phyloP scores from a whole-genome alignment of 2,797 vertebrate species.

The Mus minutoides region DNA sequence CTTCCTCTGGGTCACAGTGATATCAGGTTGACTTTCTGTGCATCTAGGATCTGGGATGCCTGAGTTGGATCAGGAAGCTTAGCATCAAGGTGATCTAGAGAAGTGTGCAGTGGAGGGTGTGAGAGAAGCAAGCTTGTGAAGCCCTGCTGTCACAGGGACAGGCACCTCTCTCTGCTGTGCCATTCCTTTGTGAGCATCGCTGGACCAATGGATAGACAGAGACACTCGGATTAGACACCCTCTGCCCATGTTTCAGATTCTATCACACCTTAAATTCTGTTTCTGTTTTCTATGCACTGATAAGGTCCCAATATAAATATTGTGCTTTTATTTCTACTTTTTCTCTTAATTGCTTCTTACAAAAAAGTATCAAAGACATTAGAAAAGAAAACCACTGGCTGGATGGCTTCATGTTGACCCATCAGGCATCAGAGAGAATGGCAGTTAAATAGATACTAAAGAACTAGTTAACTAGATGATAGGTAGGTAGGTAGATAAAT shows the following conservation, averaged over 20 bases:
- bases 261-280: neutral
- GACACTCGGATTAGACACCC: fast-evolving
- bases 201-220: fast-evolving
- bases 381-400: neutral
- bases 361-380: neutral
- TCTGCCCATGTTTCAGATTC: too few relatives aligned
- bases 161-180: fast-evolving
- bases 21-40: fast-evolving
- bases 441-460: neutral
- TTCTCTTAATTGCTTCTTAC: neutral
- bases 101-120: fast-evolving
- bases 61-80: neutral
- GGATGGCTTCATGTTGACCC: neutral
- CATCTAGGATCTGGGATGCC: fast-evolving
- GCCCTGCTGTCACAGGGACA: fast-evolving
- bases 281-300: neutral
- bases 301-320: neutral
- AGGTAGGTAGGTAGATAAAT: neutral
- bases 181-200: fast-evolving
- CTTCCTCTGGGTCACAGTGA: neutral
- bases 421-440: neutral
- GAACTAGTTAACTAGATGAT: neutral
- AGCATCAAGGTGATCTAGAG: fast-evolving
- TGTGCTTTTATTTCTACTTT: neutral
- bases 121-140: neutral